phyloP scores from a whole-genome alignment of 92 coral and sea anemone genomes.

The Montipora capitata region DNA sequence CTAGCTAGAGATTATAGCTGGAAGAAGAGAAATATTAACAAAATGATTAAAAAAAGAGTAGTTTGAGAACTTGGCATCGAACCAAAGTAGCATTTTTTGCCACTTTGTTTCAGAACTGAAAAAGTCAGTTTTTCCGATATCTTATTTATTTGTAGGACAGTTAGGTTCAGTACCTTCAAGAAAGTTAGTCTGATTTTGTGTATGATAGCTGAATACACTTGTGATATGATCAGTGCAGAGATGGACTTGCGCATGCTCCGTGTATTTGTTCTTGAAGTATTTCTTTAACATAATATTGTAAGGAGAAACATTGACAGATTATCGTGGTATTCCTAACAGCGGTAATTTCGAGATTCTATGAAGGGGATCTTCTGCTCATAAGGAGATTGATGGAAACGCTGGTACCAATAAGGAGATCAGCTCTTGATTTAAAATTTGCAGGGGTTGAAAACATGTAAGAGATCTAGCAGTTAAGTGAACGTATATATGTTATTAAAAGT shows the following conservation, averaged over 20 bases:
- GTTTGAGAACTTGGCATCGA: conserved; percentile 30
- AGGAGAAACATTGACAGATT: not conserved
- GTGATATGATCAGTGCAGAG: not conserved
- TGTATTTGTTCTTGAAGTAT: not conserved
- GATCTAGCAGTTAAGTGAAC: not conserved
- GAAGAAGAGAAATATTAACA: conserved; percentile 17
- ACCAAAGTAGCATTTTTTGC: conserved; percentile 19
- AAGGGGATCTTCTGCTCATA: not conserved
- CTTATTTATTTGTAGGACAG: conserved; percentile 55
- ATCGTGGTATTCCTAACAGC: no score
- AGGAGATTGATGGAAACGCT: not conserved
- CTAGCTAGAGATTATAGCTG: conserved; percentile 11
- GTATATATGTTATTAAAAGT: not conserved
- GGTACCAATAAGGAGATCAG: not conserved
- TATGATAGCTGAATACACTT: conserved; percentile 5
- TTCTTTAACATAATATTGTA: not conserved
- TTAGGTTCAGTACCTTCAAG: not conserved
- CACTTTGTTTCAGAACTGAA: not conserved
- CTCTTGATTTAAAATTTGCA: not conserved
- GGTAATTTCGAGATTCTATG: not conserved
- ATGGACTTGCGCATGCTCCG: not conserved
- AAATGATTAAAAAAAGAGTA: not conserved
- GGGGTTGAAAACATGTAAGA: not conserved
- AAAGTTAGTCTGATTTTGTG: conserved; percentile 31
- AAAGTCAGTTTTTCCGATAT: conserved; percentile 17